Evolutionary conservation across 2,113 vertebrate genomes (phyloP).

Genomic region (Aegithalos caudatus): DNA sequence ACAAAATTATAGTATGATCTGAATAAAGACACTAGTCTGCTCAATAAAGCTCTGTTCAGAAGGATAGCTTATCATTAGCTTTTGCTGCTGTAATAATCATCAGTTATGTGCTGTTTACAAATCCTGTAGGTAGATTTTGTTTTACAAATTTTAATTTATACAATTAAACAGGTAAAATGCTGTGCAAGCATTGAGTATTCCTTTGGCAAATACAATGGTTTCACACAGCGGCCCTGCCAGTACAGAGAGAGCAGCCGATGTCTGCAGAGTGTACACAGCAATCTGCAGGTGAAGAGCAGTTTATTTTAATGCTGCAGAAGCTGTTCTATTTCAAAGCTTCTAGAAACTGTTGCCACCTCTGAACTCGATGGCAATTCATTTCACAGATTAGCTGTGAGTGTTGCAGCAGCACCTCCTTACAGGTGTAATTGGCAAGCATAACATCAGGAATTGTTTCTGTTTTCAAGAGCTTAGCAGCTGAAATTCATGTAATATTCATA

Average conservation of each 20-base stretch:
- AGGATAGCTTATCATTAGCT: neutral
- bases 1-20: neutral
- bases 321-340: too few relatives aligned
- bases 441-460: neutral
- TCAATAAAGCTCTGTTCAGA: neutral
- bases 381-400: neutral
- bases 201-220: fast-evolving
- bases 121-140: neutral
- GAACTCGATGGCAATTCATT: neutral
- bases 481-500: neutral
- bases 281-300: neutral
- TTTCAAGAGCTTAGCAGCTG: neutral
- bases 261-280: neutral
- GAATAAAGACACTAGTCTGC: neutral
- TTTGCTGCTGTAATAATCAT: neutral
- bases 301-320: neutral
- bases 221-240: neutral
- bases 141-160: neutral
- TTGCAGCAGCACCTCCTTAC: neutral
- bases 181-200: neutral
- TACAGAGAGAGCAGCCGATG: neutral
- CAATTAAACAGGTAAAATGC: neutral
- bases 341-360: neutral
- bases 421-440: neutral
- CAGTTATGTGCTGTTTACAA: neutral